These are phyloP conservation scores for Oryzias dopingdopingensis DNA, from an alignment of 2,797 vertebrate genomes.

Conservation along the genomic window DNA sequence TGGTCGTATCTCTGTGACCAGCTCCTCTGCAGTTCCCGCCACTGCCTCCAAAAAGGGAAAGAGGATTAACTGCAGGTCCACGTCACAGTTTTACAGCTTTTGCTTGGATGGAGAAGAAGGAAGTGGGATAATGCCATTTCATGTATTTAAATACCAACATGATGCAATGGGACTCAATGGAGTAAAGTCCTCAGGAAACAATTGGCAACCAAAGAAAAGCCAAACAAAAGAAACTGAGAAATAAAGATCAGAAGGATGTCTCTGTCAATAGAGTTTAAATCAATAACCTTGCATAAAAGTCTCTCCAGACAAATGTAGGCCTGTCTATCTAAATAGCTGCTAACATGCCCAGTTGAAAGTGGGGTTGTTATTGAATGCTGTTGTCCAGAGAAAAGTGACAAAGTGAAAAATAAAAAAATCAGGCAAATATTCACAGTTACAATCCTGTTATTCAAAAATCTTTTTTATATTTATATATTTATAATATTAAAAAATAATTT, in stretches of 20 bases:
- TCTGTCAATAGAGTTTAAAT: too few relatives aligned
- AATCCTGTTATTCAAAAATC: too few relatives aligned
- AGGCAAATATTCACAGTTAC: too few relatives aligned
- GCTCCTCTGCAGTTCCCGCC: slow-evolving; percentile 67
- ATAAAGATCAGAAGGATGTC: slow-evolving; percentile 1
- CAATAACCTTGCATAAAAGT: too few relatives aligned
- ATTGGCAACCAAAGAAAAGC: slow-evolving; percentile 32
- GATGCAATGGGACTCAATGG: slow-evolving; percentile 65
- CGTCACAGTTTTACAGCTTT: slow-evolving; percentile 70
- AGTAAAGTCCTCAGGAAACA: slow-evolving; percentile 32
- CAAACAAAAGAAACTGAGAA: slow-evolving; percentile 25
- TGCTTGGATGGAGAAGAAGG: slow-evolving; percentile 69
- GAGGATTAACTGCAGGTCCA: slow-evolving; percentile 78
- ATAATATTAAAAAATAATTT: too few relatives aligned
- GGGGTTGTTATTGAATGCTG: too few relatives aligned
- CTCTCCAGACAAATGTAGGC: too few relatives aligned
- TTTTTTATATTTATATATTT: too few relatives aligned
- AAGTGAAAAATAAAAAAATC: too few relatives aligned
- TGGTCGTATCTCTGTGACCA: slow-evolving; percentile 77
- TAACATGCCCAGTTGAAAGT: too few relatives aligned
- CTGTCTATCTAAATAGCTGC: too few relatives aligned
- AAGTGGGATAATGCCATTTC: slow-evolving; percentile 78
- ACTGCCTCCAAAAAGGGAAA: slow-evolving; percentile 70
- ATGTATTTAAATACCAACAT: slow-evolving; percentile 65
- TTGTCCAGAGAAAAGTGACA: too few relatives aligned